These are phyloP conservation scores for Eulithis prunata DNA, from an alignment of 2,888 invertebrate species.

Conservation along the genomic window DNA sequence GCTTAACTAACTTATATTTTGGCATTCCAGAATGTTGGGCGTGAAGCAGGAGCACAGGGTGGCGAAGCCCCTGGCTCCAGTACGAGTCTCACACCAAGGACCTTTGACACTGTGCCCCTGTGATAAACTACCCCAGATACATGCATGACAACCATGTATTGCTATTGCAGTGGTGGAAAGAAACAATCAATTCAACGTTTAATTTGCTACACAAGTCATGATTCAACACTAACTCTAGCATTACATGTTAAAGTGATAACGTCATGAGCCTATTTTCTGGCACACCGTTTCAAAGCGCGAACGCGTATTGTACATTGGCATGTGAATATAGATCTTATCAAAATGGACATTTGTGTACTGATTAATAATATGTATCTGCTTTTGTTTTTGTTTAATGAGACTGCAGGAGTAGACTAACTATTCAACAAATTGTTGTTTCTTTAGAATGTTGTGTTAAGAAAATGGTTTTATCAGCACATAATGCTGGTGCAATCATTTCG, in stretches of 20 bases:
- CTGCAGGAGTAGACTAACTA: conserved; percentile 54
- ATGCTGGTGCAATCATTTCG: conserved; percentile 73
- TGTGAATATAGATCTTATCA: conserved; percentile 61
- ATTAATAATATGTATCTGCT: conserved; percentile 58
- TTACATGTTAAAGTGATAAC: conserved; percentile 20
- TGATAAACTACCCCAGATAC: conserved; percentile 70
- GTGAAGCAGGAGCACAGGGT: conserved; percentile 84
- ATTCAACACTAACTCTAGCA: conserved; percentile 19
- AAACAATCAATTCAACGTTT: conserved; percentile 28
- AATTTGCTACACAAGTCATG: conserved; percentile 24
- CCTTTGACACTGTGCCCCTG: conserved; percentile 77
- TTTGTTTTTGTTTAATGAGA: conserved; percentile 65
- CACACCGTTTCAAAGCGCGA: conserved; percentile 19
- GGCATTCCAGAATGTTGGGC: conserved; percentile 74
- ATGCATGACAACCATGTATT: conserved; percentile 70
- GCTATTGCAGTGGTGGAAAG: conserved; percentile 24
- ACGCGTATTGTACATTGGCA: conserved; percentile 62
- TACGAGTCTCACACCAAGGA: conserved; percentile 74
- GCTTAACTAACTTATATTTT: not conserved
- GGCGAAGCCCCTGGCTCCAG: conserved; percentile 87
- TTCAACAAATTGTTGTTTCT: conserved; percentile 57
- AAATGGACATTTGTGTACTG: conserved; percentile 64
- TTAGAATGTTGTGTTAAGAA: conserved; percentile 63
- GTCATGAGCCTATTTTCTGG: conserved; percentile 21
- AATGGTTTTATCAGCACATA: conserved; percentile 68